These are phyloP conservation scores for Aldabrachelys gigantea DNA, from an alignment of 2,113 vertebrate genomes.

Conservation along the genomic window DNA sequence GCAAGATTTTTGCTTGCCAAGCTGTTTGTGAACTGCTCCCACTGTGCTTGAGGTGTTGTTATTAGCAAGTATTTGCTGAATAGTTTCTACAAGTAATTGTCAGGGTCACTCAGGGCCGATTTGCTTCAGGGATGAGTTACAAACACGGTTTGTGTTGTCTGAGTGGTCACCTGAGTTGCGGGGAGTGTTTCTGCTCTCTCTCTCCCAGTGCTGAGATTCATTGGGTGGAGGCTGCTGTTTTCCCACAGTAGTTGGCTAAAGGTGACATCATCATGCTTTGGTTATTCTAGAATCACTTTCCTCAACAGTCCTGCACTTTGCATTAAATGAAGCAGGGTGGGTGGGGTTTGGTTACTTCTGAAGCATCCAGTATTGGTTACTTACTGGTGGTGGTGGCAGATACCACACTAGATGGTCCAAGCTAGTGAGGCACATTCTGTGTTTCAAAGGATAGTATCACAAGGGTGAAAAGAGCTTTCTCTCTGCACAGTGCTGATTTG, in stretches of 20 bases:
- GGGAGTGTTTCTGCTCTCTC: background rate
- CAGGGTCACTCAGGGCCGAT: background rate
- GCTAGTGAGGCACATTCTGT: background rate
- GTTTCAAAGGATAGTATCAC: background rate
- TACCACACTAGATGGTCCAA: background rate
- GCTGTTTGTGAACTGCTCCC: background rate
- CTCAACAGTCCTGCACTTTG: background rate
- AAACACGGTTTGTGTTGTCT: background rate
- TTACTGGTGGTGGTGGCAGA: background rate
- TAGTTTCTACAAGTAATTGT: background rate
- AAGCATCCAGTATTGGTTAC: background rate
- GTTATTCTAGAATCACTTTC: background rate
- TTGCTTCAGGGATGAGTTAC: background rate
- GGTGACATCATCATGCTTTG: background rate
- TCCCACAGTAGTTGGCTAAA: background rate
- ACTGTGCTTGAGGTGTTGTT: fast-evolving
- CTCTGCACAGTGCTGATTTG: background rate
- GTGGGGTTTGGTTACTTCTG: background rate
- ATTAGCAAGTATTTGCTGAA: background rate
- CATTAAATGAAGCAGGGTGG: background rate
- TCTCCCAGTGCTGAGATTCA: background rate
- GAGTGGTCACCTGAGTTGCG: background rate
- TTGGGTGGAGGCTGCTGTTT: background rate
- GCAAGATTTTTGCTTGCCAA: background rate
- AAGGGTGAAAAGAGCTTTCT: background rate